phyloP scores from a whole-genome alignment of 2,113 vertebrate species.

The Esox niger region DNA sequence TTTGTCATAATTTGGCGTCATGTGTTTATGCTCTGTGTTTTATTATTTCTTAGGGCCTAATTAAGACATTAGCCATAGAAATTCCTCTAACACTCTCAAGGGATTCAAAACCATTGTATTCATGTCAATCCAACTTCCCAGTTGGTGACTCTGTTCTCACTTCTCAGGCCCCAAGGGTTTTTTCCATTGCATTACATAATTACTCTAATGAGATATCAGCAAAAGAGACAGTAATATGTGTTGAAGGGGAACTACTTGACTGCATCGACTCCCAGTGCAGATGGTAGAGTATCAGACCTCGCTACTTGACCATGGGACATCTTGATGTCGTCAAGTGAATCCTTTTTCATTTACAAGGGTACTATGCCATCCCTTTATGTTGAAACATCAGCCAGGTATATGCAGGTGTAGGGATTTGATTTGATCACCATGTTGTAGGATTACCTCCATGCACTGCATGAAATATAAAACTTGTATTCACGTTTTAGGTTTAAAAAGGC shows the following conservation, averaged over 20 bases:
- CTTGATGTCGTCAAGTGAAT: conserved; percentile 22
- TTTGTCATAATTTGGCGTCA: conserved; percentile 73
- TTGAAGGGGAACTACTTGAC: conserved; percentile 57
- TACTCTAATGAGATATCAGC: conserved; percentile 48
- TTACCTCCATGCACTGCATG: no score
- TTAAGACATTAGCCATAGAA: conserved; percentile 75
- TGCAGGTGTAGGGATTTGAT: background rate
- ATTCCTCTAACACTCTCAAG: conserved; percentile 62
- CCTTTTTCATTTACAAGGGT: background rate
- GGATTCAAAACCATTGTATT: conserved; percentile 55
- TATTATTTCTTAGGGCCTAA: conserved; percentile 78
- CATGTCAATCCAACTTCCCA: conserved; percentile 60
- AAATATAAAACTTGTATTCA: no score
- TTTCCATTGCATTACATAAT: conserved; percentile 36
- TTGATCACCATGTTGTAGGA: no score
- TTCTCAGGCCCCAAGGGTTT: conserved; percentile 46
- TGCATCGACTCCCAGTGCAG: conserved; percentile 37
- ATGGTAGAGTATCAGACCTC: conserved; percentile 12
- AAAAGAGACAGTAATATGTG: conserved; percentile 38
- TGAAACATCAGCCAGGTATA: conserved; percentile 23
- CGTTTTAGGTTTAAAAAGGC: no score
- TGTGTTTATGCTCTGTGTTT: conserved; percentile 60
- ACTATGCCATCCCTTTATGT: no score
- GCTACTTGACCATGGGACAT: background rate
- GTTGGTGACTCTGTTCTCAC: conserved; percentile 33